Evolutionary conservation across 2,797 vertebrate species (phyloP), one percentile per base, ranked within the genome.

Genomic region (Lycodopsis pacificus): DNA sequence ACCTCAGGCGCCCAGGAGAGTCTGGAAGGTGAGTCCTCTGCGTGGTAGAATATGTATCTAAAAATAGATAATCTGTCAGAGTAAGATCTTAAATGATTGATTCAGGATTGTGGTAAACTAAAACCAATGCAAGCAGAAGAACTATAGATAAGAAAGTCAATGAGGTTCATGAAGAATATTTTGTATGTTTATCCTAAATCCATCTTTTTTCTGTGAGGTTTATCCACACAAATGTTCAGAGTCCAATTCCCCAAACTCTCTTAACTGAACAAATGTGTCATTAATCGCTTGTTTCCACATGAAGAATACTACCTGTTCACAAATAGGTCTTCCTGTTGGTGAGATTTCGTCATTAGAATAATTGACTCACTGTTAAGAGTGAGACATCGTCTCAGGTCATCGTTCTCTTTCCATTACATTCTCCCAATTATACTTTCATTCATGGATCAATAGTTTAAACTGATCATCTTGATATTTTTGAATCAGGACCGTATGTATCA

Each of bases 1-100:
- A 95, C 96, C 0, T 95, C 97, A 0, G 97, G 97, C 0, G 97
- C 98, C 27, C 97, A 98, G 92, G 98, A 99, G 93, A 99, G 98
- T 85, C 85, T 99, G 82, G 98, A 99, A 95, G 98, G 98, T 99
- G 71, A 79, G 64, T 77, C 48, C 54, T 17, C 4, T 5, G 14
- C 1, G 15, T 5, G 53, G 25, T 8, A 58, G 4, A 13, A 36
- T 36, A 22, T 20, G 5, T 22, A 13, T 20, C 44, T 49, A 34
- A 13, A 32, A 65, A 49, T 44, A 15, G 10, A 15, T 15, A 30
- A 1, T 56, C 13, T 53, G n/a, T 51, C 11, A 25, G 11, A 17
- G 14, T 56, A 56, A 15, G 27, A 17, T 9, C n/a, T 22, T 53
- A 6, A 56, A 56, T 15, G 7, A 27, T 56, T 30, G 25, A 56